Base-by-base conservation (phyloP, 2,113 vertebrate species). In the Candoia aspera region DNA sequence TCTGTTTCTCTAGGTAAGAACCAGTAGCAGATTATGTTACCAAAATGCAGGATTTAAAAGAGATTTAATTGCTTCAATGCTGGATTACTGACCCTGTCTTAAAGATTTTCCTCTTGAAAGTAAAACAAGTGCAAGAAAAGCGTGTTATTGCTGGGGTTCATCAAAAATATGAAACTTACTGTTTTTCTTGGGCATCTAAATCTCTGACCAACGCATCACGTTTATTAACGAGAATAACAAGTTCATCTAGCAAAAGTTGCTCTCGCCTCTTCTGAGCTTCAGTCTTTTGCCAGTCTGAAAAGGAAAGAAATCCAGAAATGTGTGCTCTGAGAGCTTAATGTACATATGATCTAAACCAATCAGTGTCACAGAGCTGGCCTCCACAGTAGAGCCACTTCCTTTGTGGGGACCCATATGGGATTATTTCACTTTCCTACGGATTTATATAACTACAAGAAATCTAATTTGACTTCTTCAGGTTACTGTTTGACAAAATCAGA, bases 281-380 rank as follows among this genome's bases (percentile, higher is more conserved):
- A 0, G 99, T 99, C 97, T 99, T 99, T 97, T 99, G 99, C 99
- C 99, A 99, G 96, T 99, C 98, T 99, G 97, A 87, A 96, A 94
- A 86, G 59, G 90, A 84, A 29, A 93, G 93, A 23, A 85, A 83
- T 93, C 84, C 73, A 90, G 53, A 84, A 89, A 55, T 68, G 19
- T 53, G 2, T n/a, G 33, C 58, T 59, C n/a, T 92, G 49, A 64
- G 55, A 85, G 37, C 54, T 85, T 37, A 89, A 91, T 26, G 10
- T 73, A 15, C 62, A 6, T 53, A 89, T 49, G 26, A 91, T 57
- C 83, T 57, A 59, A 68, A 73, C 29, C 91, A 91, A 91, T 68
- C 59, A 88, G 90, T 59, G 58, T 17, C 59, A 89, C 58, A 26
- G 46, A 24, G 54, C 60, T 88, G 86, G 89, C 33, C 24, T 93